phyloP scores from a whole-genome alignment of 1,140 invertebrate genomes.

The Aradophagus sp. region DNA sequence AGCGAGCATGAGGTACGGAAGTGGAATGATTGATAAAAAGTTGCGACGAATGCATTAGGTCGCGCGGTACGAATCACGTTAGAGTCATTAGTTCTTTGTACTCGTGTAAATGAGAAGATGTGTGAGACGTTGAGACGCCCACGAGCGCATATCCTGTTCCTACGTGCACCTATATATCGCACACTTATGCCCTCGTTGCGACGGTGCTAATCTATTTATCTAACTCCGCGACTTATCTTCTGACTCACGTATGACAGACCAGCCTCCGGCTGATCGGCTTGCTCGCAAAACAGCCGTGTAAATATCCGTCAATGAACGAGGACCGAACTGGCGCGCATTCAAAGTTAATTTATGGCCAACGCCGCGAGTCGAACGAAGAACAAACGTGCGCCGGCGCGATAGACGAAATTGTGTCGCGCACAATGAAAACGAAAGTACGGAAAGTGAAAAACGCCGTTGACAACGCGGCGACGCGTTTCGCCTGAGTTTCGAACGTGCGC shows the following conservation, averaged over 20 bases:
- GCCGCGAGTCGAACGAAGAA: constrained; percentile 14
- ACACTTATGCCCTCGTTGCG: constrained; percentile 60
- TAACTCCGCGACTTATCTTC: constrained; percentile 68
- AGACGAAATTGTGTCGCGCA: constrained; percentile 18
- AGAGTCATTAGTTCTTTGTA: constrained; percentile 28
- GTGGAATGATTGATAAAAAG: constrained; percentile 12
- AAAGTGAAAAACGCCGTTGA: constrained; percentile 1
- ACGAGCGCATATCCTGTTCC: constrained; percentile 55
- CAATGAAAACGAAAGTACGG: constrained; percentile 22
- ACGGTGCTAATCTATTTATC: constrained; percentile 72
- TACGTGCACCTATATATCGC: constrained; percentile 38
- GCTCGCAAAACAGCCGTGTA: constrained; percentile 37
- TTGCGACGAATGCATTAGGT: constrained; percentile 4
- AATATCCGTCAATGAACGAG: constrained; percentile 40
- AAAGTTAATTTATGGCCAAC: constrained; percentile 26
- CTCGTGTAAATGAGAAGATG: constrained; percentile 37
- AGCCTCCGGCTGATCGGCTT: constrained; percentile 29
- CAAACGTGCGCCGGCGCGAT: constrained; percentile 6
- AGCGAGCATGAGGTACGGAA: too few species aligned
- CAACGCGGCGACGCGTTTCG: background rate
- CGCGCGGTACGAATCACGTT: constrained; percentile 11
- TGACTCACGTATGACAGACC: constrained; percentile 62
- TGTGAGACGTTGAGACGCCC: constrained; percentile 42
- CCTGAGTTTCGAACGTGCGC: too few species aligned
- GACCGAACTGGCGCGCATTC: constrained; percentile 11